A percentile compares a stretch with the other conserved stretches of the same genome.
Conservation (phyloP, 2,888 invertebrate genomes). For the Laspeyria flexula region DNA sequence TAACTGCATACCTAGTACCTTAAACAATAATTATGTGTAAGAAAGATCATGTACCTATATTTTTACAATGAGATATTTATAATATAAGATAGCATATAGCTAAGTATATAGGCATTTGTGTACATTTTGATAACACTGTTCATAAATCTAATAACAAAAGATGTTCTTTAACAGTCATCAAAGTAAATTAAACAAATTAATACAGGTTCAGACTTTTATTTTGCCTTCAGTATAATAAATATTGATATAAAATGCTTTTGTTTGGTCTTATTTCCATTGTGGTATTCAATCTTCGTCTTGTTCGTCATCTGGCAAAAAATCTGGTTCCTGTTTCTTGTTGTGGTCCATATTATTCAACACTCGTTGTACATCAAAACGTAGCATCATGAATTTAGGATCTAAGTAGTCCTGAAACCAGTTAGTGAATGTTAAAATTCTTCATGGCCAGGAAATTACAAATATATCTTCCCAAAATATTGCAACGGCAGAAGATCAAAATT, state of each 20-base stretch:
- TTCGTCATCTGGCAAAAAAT: constrained; percentile 35
- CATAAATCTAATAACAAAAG: constrained; percentile 61
- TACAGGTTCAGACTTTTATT: constrained; percentile 78
- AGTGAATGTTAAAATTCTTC: too few species aligned
- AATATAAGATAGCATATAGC: constrained; percentile 63
- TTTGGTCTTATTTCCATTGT: too few species aligned
- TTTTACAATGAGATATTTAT: constrained; percentile 80
- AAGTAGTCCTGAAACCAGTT: constrained; percentile 71
- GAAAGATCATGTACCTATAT: constrained; percentile 75
- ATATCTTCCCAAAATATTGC: too few species aligned
- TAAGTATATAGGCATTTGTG: constrained; percentile 72
- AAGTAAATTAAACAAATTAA: constrained; percentile 77
- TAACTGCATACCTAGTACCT: constrained; percentile 59
- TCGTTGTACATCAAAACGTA: constrained; percentile 78
- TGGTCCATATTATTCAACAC: constrained; percentile 74
- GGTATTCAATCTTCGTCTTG: constrained; percentile 40
- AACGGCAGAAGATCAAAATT: too few species aligned
- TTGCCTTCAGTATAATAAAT: constrained; percentile 18
- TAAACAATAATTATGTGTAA: constrained; percentile 52
- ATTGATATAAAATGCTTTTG: too few species aligned
- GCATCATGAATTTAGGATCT: constrained; percentile 82
- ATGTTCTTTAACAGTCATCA: constrained; percentile 73
- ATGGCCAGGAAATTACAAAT: too few species aligned
- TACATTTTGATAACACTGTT: constrained; percentile 77
- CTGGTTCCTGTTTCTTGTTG: constrained; percentile 54